These are phyloP conservation scores for Meloidogyne hapla DNA, from an alignment of 1,140 invertebrate genomes.

Conservation along the genomic window DNA sequence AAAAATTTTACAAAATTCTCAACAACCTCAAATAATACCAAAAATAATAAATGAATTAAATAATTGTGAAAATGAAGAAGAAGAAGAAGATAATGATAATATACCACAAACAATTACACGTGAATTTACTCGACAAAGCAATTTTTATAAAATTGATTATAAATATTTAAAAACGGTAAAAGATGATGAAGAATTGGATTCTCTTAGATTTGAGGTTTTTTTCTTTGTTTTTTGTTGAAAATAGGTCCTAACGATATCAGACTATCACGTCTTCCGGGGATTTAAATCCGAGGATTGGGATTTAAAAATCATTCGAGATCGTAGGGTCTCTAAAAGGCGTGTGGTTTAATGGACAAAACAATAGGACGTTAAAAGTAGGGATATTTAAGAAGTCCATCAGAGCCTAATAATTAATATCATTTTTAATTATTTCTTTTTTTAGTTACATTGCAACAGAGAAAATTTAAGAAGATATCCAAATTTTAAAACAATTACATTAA, in stretches of 20 bases:
- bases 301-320: too few species aligned
- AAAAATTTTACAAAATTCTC: neutral
- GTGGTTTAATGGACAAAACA: too few species aligned
- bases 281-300: too few species aligned
- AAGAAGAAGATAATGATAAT: neutral
- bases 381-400: too few species aligned
- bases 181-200: slow-evolving; percentile 5
- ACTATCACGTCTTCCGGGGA: too few species aligned
- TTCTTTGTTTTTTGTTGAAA: neutral
- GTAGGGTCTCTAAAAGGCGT: too few species aligned
- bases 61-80: neutral
- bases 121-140: neutral
- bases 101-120: neutral
- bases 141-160: neutral
- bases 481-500: neutral
- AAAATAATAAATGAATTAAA: neutral
- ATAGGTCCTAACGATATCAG: too few species aligned
- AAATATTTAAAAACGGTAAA: neutral
- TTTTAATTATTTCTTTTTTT: neutral
- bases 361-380: too few species aligned
- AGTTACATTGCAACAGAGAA: neutral
- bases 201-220: neutral
- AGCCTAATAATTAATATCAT: neutral
- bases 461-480: neutral
- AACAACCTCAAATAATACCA: neutral